Evolutionary conservation across 1,140 invertebrate species (phyloP).

Genomic region (Spodoptera litura): DNA sequence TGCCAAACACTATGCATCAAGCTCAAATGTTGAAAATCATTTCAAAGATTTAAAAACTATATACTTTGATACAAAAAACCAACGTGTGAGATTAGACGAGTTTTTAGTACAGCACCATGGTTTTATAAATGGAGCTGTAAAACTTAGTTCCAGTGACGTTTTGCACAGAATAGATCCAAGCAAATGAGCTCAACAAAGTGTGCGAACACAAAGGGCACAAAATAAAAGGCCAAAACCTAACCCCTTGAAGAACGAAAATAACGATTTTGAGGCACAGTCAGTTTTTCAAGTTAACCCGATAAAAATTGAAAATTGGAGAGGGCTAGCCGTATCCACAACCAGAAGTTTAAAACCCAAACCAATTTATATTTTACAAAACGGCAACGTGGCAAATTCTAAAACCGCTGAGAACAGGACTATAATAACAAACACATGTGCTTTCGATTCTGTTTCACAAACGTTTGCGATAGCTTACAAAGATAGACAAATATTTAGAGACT

Average conservation of each 20-base stretch:
- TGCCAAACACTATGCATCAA: neutral
- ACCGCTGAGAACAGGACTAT: conserved; percentile 9
- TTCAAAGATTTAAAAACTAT: conserved; percentile 26
- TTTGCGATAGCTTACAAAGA: conserved; percentile 25
- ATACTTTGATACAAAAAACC: conserved; percentile 20
- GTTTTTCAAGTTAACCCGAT: conserved; percentile 20
- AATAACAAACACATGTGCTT: conserved; percentile 27
- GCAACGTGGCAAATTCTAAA: conserved; percentile 24
- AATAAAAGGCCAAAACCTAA: conserved; percentile 14
- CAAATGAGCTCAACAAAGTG: conserved; percentile 9
- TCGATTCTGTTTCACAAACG: conserved; percentile 23
- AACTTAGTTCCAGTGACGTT: conserved; percentile 31
- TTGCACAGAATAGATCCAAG: conserved; percentile 24
- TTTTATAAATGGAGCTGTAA: conserved; percentile 27
- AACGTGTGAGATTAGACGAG: conserved; percentile 24
- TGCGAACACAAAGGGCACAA: conserved; percentile 14
- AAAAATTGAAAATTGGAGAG: conserved; percentile 31
- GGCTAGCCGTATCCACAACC: conserved; percentile 9
- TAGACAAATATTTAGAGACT: conserved; percentile 10
- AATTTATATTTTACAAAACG: conserved; percentile 21
- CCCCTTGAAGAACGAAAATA: conserved; percentile 12
- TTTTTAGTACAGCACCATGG: conserved; percentile 31
- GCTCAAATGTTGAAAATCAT: conserved; percentile 5
- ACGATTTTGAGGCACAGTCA: conserved; percentile 28
- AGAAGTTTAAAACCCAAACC: conserved; percentile 16